Base-by-base conservation (phyloP, 2,888 invertebrate species). In the Cremastinae sp. region DNA sequence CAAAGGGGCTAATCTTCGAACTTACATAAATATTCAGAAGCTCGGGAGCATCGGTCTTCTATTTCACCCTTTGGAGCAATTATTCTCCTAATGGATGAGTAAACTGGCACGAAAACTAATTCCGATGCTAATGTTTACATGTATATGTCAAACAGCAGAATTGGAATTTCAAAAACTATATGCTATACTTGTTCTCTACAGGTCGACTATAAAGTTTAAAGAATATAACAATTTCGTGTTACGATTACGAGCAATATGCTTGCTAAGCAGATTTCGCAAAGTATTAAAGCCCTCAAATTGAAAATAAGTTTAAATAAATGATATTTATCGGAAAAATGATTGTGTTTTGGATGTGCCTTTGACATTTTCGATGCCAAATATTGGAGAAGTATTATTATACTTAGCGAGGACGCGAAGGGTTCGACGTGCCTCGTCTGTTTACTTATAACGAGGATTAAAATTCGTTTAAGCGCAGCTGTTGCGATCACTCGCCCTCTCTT, bases 381-480 rank as follows among this genome's bases (percentile, higher is more conserved):
- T 45, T 43, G 53, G n/a, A n/a, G n/a, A 70, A 28, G 16, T 53
- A 54, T 20, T 45, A 53, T 70, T 70, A 34, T 7, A 41, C 58
- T 38, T 8, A 5, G 28, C 28, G 28, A 28, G 5, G 54, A 54
- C 28, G 41, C 28, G 38, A 53, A 45, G 68, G 45, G 56, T 22
- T 43, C 36, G 36, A 59, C n/a, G 51, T 69, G 43, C 43, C 34
- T 45, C 9, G 36, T 43, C 54, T 58, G 69, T 65, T 62, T 74
- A 69, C 59, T 73, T 53, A 65, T 53, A 73, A 76, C 72, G 54
- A 72, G 51, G 64, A 75, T 72, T 64, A 76, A 66, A 64, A 59
- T 64, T 73, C 72, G 68, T 72, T 76, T 64, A 68, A 72, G 64
- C 76, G 8, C 73, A 73, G 73, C 76, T 69, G 76, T 76, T 73